These are phyloP conservation scores for Acarapis woodi DNA, from an alignment of 1,140 invertebrate genomes.

Conservation along the genomic window DNA sequence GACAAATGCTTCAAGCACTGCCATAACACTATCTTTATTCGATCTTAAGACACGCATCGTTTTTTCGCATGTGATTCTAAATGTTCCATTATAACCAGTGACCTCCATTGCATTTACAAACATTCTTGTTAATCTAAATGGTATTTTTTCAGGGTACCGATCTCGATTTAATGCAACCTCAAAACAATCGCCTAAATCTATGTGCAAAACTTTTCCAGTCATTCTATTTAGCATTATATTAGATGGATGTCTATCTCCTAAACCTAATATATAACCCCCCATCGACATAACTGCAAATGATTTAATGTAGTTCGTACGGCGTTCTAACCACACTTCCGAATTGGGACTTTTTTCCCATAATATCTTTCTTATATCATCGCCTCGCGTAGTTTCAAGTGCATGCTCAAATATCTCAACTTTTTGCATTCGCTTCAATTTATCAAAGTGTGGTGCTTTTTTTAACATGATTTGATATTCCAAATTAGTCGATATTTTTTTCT, in stretches of 20 bases:
- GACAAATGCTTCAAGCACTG: slow-evolving; percentile 94
- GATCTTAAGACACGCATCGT: slow-evolving; percentile 80
- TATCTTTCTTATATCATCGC: slow-evolving; percentile 75
- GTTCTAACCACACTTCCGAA: slow-evolving; percentile 89
- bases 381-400: slow-evolving; percentile 69
- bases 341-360: slow-evolving; percentile 94
- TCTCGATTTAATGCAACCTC: slow-evolving; percentile 97
- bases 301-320: slow-evolving; percentile 88
- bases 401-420: slow-evolving; percentile 99
- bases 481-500: slow-evolving; percentile 84
- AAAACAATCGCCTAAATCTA: slow-evolving; percentile 99
- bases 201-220: slow-evolving; percentile 96
- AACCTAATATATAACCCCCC: slow-evolving; percentile 57
- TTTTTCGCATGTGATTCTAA: slow-evolving; percentile 78
- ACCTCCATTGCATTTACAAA: slow-evolving; percentile 96
- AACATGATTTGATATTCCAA: slow-evolving; percentile 95
- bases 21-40: slow-evolving; percentile 95
- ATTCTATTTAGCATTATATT: slow-evolving; percentile 93
- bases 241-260: slow-evolving; percentile 68
- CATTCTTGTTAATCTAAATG: slow-evolving; percentile 92
- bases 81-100: slow-evolving; percentile 48
- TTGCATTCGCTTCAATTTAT: slow-evolving; percentile 89
- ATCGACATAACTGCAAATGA: slow-evolving; percentile 98
- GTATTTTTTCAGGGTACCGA: slow-evolving; percentile 98
- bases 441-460: slow-evolving; percentile 83